Conservation (phyloP, 2,113 vertebrate species). For the Pedionomus torquatus region DNA sequence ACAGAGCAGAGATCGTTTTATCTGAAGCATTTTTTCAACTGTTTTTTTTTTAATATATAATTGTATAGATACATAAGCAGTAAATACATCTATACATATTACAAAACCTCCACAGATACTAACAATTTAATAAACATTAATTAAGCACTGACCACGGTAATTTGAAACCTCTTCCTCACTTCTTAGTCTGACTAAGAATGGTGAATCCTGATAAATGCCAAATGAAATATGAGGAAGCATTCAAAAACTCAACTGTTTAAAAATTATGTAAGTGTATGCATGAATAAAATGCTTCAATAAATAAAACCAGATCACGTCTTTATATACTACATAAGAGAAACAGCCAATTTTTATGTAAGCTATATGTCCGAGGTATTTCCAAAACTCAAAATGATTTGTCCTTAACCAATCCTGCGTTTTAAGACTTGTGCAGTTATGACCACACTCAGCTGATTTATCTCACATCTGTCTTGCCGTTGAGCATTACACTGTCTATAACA, state of each 20-base stretch:
- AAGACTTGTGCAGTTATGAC: not conserved
- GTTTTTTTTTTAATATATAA: not conserved
- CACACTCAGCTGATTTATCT: not conserved
- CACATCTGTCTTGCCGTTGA: not conserved
- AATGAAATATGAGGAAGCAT: not conserved
- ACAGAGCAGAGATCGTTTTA: not conserved
- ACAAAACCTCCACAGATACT: not conserved
- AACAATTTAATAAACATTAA: not conserved
- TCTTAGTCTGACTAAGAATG: not conserved
- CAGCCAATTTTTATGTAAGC: not conserved
- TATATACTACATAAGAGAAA: not conserved
- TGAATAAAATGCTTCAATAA: not conserved
- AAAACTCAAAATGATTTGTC: not conserved
- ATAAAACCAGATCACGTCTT: not conserved
- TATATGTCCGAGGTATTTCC: not conserved
- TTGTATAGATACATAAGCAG: not conserved
- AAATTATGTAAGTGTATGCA: not conserved
- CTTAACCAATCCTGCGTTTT: not conserved
- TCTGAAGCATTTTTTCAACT: not conserved
- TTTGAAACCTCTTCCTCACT: not conserved
- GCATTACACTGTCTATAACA: not conserved
- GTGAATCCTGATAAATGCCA: not conserved
- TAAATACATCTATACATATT: not conserved
- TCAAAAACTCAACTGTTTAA: not conserved
- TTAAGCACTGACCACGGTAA: not conserved